These are phyloP conservation scores for Gorsachius magnificus DNA, from an alignment of 2,797 vertebrate species.

Conservation along the genomic window DNA sequence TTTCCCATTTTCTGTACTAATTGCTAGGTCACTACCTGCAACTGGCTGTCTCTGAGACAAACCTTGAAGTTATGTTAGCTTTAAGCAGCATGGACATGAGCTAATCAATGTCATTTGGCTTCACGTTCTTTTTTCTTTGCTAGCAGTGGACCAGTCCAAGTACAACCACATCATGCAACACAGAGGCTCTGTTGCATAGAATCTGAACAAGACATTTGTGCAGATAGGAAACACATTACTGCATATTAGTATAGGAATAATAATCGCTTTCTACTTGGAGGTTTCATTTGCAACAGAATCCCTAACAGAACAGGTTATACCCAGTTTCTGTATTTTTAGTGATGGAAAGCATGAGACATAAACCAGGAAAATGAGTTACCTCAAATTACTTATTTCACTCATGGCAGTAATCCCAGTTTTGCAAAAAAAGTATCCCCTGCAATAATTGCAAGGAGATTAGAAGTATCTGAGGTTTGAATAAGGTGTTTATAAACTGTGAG, in stretches of 20 bases:
- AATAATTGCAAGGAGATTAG: not conserved
- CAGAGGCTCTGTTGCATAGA: not conserved
- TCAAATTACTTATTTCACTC: not conserved
- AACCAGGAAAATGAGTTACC: not conserved
- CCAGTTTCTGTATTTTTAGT: not conserved
- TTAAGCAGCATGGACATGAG: not conserved
- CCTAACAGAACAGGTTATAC: not conserved
- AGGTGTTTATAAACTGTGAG: not conserved
- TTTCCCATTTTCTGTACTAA: not conserved
- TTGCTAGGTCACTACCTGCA: not conserved
- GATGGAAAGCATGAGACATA: not conserved
- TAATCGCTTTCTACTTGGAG: not conserved
- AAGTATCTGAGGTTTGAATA: not conserved
- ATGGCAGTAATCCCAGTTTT: not conserved
- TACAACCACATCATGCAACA: not conserved
- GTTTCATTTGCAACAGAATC: not conserved
- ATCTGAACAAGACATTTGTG: not conserved
- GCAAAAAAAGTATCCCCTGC: rapidly evolving
- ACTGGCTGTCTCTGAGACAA: not conserved
- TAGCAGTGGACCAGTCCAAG: not conserved
- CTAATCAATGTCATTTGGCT: not conserved
- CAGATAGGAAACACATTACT: not conserved
- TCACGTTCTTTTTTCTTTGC: not conserved
- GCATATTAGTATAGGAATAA: not conserved
- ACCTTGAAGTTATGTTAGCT: not conserved